Percentiles rank a stretch among this genome's conserved stretches.
phyloP scores from a whole-genome alignment of 2,888 invertebrate genomes.

The Xylota sylvarum region DNA sequence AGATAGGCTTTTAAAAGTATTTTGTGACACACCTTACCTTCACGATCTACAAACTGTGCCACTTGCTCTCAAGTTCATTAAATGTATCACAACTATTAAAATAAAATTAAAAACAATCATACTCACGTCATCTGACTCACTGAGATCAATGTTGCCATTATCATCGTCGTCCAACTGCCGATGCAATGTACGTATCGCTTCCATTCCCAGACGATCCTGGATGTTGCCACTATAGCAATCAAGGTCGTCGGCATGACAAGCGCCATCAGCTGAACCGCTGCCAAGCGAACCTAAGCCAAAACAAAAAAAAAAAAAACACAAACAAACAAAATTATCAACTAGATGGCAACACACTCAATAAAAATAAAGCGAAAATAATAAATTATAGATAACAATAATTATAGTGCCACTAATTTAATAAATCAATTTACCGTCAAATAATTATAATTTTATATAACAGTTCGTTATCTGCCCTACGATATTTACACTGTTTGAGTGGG shows the following conservation, averaged over 20 bases:
- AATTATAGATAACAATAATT: slow-evolving; percentile 33
- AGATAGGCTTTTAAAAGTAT: slow-evolving; percentile 11
- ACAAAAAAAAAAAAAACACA: slow-evolving; percentile 39
- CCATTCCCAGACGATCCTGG: slow-evolving; percentile 94
- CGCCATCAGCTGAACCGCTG: slow-evolving; percentile 83
- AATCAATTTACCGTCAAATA: slow-evolving; percentile 34
- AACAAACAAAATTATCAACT: slow-evolving; percentile 16
- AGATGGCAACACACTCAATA: slow-evolving; percentile 8
- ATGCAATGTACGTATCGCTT: slow-evolving; percentile 97
- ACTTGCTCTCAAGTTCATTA: slow-evolving; percentile 42
- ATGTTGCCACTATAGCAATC: slow-evolving; percentile 89
- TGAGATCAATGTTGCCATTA: slow-evolving; percentile 98
- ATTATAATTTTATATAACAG: slow-evolving; percentile 38
- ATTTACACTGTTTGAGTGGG: slow-evolving; percentile 22
- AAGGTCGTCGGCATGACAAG: slow-evolving; percentile 88
- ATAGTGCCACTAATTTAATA: slow-evolving; percentile 38
- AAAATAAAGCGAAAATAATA: slow-evolving; percentile 34
- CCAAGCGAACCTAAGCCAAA: slow-evolving; percentile 80
- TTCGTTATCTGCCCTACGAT: slow-evolving; percentile 26
- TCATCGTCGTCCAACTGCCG: slow-evolving; percentile 98
- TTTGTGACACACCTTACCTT: slow-evolving; percentile 50
- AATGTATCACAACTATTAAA: slow-evolving; percentile 35
- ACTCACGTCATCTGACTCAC: slow-evolving; percentile 98
- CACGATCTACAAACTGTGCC: slow-evolving; percentile 18
- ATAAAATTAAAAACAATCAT: slow-evolving; percentile 52